Conservation (phyloP, 2,113 vertebrate species). For the Phalacrocorax pelagicus region DNA sequence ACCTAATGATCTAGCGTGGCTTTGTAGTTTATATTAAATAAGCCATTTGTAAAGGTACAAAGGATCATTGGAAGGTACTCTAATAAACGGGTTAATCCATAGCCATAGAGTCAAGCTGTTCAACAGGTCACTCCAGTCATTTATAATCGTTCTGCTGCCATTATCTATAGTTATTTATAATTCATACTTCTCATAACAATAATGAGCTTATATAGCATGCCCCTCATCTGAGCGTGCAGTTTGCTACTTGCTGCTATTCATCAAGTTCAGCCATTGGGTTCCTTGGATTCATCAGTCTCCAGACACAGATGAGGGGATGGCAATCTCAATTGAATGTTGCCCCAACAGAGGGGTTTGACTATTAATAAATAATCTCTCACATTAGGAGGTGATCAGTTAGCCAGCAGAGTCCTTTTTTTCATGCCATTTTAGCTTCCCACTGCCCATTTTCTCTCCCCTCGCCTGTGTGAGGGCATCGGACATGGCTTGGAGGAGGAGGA, state of each 20-base stretch:
- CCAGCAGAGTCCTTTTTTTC: neutral
- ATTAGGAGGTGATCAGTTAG: neutral
- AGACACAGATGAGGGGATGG: neutral
- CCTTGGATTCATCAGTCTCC: neutral
- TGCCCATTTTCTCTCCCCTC: neutral
- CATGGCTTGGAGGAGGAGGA: accelerated
- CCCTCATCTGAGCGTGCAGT: accelerated
- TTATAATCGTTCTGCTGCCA: neutral
- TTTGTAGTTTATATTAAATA: neutral
- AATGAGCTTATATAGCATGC: neutral
- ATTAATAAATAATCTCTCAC: neutral
- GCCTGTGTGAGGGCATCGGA: neutral
- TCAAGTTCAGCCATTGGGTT: neutral
- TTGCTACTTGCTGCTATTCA: neutral
- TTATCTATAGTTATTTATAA: conserved; percentile 21
- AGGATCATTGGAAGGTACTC: neutral
- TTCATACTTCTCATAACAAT: neutral
- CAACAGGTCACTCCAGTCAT: neutral
- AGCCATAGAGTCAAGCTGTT: neutral
- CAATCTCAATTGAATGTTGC: neutral
- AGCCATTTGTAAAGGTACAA: neutral
- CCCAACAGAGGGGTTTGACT: accelerated
- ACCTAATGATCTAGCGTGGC: accelerated
- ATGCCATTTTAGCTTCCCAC: accelerated
- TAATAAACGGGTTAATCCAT: neutral